Percentiles rank a stretch among this genome's conserved stretches.
Conservation (phyloP, 92 coral and sea anemone genomes). For the Bergia sp. region DNA sequence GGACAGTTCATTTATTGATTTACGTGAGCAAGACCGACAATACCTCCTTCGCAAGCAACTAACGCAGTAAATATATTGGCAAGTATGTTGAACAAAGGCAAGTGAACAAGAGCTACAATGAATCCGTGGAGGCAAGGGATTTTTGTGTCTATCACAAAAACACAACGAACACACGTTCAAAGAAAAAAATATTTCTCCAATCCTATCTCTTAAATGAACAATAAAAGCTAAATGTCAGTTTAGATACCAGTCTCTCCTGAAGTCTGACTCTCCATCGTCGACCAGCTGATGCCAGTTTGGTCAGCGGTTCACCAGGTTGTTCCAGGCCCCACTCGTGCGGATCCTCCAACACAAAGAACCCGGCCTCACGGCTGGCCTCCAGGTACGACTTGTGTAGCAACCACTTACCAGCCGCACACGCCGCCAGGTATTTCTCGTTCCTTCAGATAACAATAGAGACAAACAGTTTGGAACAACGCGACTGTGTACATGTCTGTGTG, state of each 20-base stretch:
- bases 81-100: too few relatives aligned
- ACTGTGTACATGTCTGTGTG: background rate
- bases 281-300: slow-evolving; percentile 83
- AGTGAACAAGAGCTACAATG: too few relatives aligned
- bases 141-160: too few relatives aligned
- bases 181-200: too few relatives aligned
- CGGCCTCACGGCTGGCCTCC: slow-evolving; percentile 91
- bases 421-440: slow-evolving; percentile 94
- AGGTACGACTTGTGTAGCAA: slow-evolving; percentile 93
- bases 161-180: background rate
- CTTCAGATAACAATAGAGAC: slow-evolving; percentile 41
- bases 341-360: slow-evolving; percentile 81
- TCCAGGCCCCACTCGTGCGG: slow-evolving; percentile 95
- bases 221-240: background rate
- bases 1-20: too few relatives aligned
- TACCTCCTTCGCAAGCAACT: too few relatives aligned
- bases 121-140: too few relatives aligned
- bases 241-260: slow-evolving; percentile 66
- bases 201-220: background rate
- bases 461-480: background rate
- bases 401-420: slow-evolving; percentile 98
- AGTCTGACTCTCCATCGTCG: slow-evolving; percentile 87
- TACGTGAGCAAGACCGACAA: too few relatives aligned
- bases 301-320: slow-evolving; percentile 77
- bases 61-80: too few relatives aligned